phyloP scores from a whole-genome alignment of 35 echinoderm and acorn worm genomes.

The Acanthaster planci region DNA sequence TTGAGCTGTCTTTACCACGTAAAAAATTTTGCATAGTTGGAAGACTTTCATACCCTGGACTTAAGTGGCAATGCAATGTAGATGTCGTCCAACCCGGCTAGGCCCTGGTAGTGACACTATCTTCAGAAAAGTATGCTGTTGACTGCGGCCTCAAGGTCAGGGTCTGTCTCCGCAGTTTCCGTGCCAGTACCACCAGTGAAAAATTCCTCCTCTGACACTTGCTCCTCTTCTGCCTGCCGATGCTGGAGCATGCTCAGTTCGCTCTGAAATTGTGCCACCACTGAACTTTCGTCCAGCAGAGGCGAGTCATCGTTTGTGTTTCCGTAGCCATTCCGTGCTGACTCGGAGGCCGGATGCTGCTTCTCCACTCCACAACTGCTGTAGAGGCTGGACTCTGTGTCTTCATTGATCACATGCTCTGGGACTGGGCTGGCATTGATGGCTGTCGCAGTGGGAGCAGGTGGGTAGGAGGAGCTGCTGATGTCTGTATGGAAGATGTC shows the following conservation, averaged over 20 bases:
- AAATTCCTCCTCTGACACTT: not conserved
- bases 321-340: not conserved
- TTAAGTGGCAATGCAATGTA: too few relatives aligned
- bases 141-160: conserved; percentile 70
- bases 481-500: conserved; percentile 8
- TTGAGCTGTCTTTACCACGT: too few relatives aligned
- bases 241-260: conserved; percentile 27
- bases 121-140: conserved; percentile 71
- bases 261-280: conserved; percentile 29
- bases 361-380: not conserved
- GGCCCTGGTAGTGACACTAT: too few relatives aligned
- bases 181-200: not conserved
- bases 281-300: conserved; percentile 3
- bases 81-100: too few relatives aligned
- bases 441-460: not conserved
- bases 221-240: not conserved
- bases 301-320: too few relatives aligned
- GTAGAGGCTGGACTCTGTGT: not conserved
- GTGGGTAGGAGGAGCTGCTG: conserved; percentile 1
- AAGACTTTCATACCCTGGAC: too few relatives aligned
- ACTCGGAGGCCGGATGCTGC: not conserved
- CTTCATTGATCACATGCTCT: conserved; percentile 4
- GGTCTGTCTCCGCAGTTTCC: conserved; percentile 34
- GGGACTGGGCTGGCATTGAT: not conserved
- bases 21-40: too few relatives aligned